Conservation (phyloP, 2,113 vertebrate genomes). For the Corythoichthys intestinalis region DNA sequence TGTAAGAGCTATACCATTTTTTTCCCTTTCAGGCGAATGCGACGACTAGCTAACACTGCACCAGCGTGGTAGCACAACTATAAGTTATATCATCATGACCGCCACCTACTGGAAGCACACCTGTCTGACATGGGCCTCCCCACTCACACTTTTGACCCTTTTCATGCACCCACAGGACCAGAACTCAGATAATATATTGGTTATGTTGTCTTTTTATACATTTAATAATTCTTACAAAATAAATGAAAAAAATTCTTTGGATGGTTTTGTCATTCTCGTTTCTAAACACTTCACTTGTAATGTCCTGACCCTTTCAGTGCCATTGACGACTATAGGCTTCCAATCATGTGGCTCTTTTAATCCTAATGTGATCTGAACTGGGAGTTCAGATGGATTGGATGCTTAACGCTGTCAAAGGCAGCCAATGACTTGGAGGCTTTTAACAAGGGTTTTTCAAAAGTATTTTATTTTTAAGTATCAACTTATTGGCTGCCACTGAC, state of each 20-base stretch:
- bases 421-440: too few relatives aligned
- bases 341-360: too few relatives aligned
- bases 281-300: background rate
- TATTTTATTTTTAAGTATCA: too few relatives aligned
- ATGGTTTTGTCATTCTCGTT: background rate
- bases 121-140: constrained; percentile 1
- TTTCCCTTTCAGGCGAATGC: constrained; percentile 74
- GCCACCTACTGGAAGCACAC: background rate
- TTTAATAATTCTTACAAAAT: constrained; percentile 59
- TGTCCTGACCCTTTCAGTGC: too few relatives aligned
- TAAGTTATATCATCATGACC: background rate
- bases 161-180: constrained; percentile 32
- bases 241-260: background rate
- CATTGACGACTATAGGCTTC: too few relatives aligned
- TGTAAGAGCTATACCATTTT: background rate
- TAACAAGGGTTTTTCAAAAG: too few relatives aligned
- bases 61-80: constrained; percentile 84
- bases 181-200: constrained; percentile 66
- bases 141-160: constrained; percentile 49
- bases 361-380: too few relatives aligned
- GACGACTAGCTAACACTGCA: constrained; percentile 93
- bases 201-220: constrained; percentile 70
- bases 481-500: too few relatives aligned
- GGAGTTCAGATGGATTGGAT: too few relatives aligned
- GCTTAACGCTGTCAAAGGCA: too few relatives aligned